phyloP scores from a whole-genome alignment of 2,113 vertebrate genomes.

The Gnathochromis pfefferi region DNA sequence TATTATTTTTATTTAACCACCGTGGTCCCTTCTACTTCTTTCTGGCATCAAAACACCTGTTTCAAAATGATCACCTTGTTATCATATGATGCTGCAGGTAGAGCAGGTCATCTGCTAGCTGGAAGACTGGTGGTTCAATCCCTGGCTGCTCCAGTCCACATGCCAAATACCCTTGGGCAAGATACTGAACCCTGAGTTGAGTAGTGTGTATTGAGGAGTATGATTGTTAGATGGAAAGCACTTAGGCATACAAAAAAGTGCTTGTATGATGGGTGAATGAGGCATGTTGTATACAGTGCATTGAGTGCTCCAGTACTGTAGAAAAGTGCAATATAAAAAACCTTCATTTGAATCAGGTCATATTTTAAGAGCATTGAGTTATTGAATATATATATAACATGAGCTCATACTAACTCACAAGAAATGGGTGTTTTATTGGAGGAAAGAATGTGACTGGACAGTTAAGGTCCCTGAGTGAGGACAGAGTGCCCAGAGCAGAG shows the following conservation, averaged over 20 bases:
- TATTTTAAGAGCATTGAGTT: not conserved
- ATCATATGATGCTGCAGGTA: not conserved
- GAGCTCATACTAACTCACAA: not conserved
- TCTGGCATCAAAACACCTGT: not conserved
- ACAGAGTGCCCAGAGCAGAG: not conserved
- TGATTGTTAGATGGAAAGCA: not conserved
- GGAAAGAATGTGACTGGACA: not conserved
- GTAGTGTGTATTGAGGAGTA: not conserved
- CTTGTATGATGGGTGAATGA: not conserved
- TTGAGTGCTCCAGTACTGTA: not conserved
- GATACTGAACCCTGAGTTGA: not conserved
- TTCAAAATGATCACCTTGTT: not conserved
- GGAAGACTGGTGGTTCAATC: not conserved
- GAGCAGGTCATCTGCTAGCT: not conserved
- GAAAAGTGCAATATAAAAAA: accelerated
- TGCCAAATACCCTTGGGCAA: not conserved
- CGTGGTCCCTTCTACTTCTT: accelerated
- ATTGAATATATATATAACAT: not conserved
- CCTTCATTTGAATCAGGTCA: not conserved
- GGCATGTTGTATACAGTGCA: not conserved
- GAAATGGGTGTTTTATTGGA: not conserved
- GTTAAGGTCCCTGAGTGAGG: not conserved
- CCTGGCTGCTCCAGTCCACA: not conserved
- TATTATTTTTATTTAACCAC: not conserved
- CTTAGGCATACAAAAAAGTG: not conserved